Evolutionary conservation across 2,113 vertebrate genomes (phyloP).

Genomic region (Chionomys nivalis): DNA sequence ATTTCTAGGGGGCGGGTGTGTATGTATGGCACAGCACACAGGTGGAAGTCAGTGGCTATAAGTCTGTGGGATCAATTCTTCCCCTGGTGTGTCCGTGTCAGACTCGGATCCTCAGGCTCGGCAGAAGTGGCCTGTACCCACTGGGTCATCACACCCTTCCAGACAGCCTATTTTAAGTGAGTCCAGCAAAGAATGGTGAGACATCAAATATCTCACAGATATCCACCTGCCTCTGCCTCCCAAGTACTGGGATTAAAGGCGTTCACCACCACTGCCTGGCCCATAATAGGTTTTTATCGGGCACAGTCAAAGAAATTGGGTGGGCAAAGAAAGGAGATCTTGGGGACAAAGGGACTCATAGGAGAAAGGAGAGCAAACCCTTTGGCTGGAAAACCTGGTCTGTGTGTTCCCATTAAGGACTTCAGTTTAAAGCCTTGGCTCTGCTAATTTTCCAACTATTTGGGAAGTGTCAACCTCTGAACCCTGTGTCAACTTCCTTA

Average conservation of each 20-base stretch:
- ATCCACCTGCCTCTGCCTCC: no score
- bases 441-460: not conserved
- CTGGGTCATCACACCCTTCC: not conserved
- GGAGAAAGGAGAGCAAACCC: not conserved
- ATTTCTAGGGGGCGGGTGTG: not conserved
- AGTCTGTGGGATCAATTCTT: not conserved
- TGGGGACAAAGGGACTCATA: not conserved
- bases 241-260: no score
- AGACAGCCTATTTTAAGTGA: not conserved
- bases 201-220: not conserved
- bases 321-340: not conserved
- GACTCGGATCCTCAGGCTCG: not conserved
- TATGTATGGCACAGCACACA: not conserved
- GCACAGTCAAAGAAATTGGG: not conserved
- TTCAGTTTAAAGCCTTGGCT: not conserved
- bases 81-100: not conserved
- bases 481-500: constrained; percentile 22
- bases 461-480: constrained; percentile 30
- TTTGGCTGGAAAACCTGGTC: not conserved
- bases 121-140: not conserved
- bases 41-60: not conserved
- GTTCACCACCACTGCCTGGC: no score
- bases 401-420: not conserved
- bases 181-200: not conserved
- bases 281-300: no score